Evolutionary conservation across 2,888 invertebrate genomes (phyloP).

Genomic region (Andrena hattorfiana): DNA sequence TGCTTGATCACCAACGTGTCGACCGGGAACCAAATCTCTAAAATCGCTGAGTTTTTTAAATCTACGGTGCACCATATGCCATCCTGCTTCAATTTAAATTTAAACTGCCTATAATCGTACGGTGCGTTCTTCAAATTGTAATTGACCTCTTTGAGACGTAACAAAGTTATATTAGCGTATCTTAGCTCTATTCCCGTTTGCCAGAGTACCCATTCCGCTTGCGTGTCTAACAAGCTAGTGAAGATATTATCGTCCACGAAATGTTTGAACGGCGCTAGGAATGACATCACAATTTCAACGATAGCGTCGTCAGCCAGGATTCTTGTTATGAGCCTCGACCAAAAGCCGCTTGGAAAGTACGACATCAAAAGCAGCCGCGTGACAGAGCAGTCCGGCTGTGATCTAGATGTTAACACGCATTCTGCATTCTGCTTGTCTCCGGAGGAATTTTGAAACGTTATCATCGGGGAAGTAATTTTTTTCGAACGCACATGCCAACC

Average conservation of each 20-base stretch:
- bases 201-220: slow-evolving; percentile 97
- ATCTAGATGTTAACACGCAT: slow-evolving; percentile 85
- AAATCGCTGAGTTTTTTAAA: slow-evolving; percentile 91
- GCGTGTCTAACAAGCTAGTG: slow-evolving; percentile 88
- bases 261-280: slow-evolving; percentile 91
- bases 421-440: slow-evolving; percentile 79
- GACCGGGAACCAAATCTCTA: slow-evolving; percentile 94
- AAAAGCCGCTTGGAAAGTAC: slow-evolving; percentile 99
- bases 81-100: slow-evolving; percentile 92
- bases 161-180: slow-evolving; percentile 92
- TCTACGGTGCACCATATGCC: slow-evolving; percentile 95
- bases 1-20: slow-evolving; percentile 88
- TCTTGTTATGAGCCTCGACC: slow-evolving; percentile 97
- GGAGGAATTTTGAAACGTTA: slow-evolving; percentile 57
- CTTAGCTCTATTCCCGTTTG: slow-evolving; percentile 95
- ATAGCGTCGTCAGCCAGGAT: slow-evolving; percentile 95
- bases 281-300: slow-evolving; percentile 91
- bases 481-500: slow-evolving; percentile 89
- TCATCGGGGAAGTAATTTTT: slow-evolving; percentile 86
- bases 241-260: slow-evolving; percentile 88
- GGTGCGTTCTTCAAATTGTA: slow-evolving; percentile 86
- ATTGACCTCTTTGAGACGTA: slow-evolving; percentile 93
- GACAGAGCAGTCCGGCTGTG: slow-evolving; percentile 87
- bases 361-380: slow-evolving; percentile 95
- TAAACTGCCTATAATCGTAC: slow-evolving; percentile 86